phyloP scores from a whole-genome alignment of 2,888 invertebrate genomes.

The Ophraella communa region DNA sequence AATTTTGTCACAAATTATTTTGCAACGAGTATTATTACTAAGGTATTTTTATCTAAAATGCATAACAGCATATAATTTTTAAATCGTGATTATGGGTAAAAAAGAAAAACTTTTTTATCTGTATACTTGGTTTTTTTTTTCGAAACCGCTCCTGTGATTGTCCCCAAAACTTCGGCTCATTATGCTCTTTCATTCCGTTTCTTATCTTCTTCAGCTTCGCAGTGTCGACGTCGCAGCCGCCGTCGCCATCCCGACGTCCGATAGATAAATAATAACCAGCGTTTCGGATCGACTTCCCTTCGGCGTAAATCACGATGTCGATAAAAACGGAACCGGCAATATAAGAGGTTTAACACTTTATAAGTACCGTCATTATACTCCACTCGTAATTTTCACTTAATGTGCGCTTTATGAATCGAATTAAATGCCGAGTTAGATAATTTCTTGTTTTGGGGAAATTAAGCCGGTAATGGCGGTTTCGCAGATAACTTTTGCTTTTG shows the following conservation, averaged over 20 bases:
- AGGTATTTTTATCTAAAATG: too few species aligned
- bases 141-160: not conserved
- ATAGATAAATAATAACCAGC: conserved; percentile 39
- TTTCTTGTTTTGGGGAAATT: conserved; percentile 38
- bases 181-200: conserved; percentile 24
- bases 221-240: conserved; percentile 3
- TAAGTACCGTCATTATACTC: conserved; percentile 37
- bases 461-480: conserved; percentile 32
- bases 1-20: too few species aligned
- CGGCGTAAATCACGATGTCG: conserved; percentile 39
- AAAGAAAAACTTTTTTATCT: too few species aligned
- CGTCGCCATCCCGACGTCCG: conserved; percentile 20
- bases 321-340: conserved; percentile 41
- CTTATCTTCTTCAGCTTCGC: conserved; percentile 22
- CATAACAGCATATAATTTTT: too few species aligned
- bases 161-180: conserved; percentile 16
- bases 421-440: conserved; percentile 32
- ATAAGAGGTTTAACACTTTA: conserved; percentile 39
- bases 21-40: too few species aligned
- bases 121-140: not conserved
- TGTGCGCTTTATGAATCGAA: conserved; percentile 37
- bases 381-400: conserved; percentile 38
- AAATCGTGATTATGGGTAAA: too few species aligned
- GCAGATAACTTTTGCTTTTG: conserved; percentile 16
- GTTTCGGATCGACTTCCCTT: conserved; percentile 38